These are phyloP conservation scores for Drosophila yooni DNA, from an alignment of 2,888 invertebrate species.

Conservation along the genomic window DNA sequence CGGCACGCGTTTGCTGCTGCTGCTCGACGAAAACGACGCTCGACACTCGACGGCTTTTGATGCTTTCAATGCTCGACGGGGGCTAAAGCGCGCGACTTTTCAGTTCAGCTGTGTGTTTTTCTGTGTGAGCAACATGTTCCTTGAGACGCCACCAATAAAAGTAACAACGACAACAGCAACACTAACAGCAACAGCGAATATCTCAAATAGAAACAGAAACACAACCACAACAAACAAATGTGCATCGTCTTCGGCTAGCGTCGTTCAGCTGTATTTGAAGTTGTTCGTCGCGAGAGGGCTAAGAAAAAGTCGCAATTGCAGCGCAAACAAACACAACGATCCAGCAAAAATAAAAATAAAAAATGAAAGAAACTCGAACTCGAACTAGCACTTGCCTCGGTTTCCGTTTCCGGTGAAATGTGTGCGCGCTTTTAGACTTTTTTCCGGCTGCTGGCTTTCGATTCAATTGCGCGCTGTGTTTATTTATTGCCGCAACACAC, in stretches of 20 bases:
- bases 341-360: slow-evolving; percentile 17
- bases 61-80: slow-evolving; percentile 41
- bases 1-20: slow-evolving; percentile 64
- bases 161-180: slow-evolving; percentile 52
- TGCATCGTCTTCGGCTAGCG: slow-evolving; percentile 66
- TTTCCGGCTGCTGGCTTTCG: slow-evolving; percentile 54
- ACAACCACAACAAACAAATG: slow-evolving; percentile 55
- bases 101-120: slow-evolving; percentile 75
- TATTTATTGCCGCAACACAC: slow-evolving; percentile 64
- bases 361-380: slow-evolving; percentile 36
- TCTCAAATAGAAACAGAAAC: slow-evolving; percentile 11
- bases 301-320: slow-evolving; percentile 60
- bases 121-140: slow-evolving; percentile 79
- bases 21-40: slow-evolving; percentile 57
- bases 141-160: slow-evolving; percentile 73
- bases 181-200: slow-evolving; percentile 21
- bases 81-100: slow-evolving; percentile 66
- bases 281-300: slow-evolving; percentile 46
- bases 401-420: slow-evolving; percentile 66
- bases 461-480: slow-evolving; percentile 56
- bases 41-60: slow-evolving; percentile 28
- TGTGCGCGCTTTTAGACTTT: slow-evolving; percentile 71
- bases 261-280: slow-evolving; percentile 29
- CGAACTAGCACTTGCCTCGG: slow-evolving; percentile 67
- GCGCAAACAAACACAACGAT: slow-evolving; percentile 32